These are phyloP conservation scores for Rhinophrynus dorsalis DNA, from an alignment of 2,797 vertebrate species.

Conservation along the genomic window DNA sequence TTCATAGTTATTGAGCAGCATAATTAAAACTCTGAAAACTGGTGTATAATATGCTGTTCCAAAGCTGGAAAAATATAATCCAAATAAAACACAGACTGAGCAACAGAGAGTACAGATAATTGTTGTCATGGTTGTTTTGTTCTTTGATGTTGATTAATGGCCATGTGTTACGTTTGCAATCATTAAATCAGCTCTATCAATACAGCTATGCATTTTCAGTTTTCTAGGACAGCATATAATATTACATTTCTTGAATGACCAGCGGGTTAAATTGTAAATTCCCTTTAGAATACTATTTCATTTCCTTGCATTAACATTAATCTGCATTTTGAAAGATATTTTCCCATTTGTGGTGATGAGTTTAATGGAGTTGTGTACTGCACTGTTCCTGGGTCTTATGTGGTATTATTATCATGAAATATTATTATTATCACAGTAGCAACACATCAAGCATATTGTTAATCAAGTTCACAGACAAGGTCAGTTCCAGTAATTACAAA, in stretches of 20 bases:
- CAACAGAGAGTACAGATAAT: neutral
- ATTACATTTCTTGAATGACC: neutral
- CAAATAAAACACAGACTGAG: neutral
- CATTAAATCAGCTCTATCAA: neutral
- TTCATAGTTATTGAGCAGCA: no score
- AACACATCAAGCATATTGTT: neutral
- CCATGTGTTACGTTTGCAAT: constrained; percentile 2
- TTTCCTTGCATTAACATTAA: neutral
- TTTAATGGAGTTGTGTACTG: neutral
- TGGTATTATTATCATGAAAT: neutral
- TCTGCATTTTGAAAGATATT: neutral
- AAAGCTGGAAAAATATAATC: neutral
- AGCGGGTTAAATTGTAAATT: neutral
- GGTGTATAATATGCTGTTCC: no score
- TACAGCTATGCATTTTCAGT: constrained; percentile 18
- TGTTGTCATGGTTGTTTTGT: constrained; percentile 20
- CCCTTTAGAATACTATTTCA: neutral
- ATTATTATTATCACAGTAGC: neutral
- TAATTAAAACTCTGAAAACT: no score
- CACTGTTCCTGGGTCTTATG: neutral
- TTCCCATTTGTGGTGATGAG: no score
- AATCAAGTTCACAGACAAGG: no score
- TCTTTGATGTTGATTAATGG: constrained; percentile 31
- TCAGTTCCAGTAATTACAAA: no score
- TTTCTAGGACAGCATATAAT: neutral